Evolutionary conservation across 2,797 vertebrate species (phyloP), one percentile per base, ranked within the genome.

Genomic region (Sphenodon punctatus): DNA sequence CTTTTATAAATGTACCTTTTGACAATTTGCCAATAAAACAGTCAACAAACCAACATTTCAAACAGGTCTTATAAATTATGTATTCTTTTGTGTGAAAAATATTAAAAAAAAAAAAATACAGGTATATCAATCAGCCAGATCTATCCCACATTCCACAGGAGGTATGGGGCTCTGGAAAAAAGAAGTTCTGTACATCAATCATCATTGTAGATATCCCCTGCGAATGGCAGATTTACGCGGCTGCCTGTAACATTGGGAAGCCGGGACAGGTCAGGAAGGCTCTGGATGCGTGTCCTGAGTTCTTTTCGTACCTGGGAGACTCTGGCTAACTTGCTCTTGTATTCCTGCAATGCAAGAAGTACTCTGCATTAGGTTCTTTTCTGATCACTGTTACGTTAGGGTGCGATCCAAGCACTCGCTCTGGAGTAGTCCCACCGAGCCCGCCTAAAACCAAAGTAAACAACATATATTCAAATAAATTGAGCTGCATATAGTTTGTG

Each of bases 281-380:
- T 97, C 95, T 96, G 97, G 85, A 99, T 97, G 81, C 97, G 98
- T 42, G 97, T 97, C 43, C 97, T 97, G 74, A 99, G 97, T 94
- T 99, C 99, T 94, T 99, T 99, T 76, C 98, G 96, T 38, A 99
- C 99, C 90, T 98, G 96, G 89, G 98, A 98, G 85, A 99, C 98
- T 87, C 96, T 96, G 75, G 97, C 97, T 93, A 99, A 95, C 94
- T 99, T 99, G 81, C 96, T 97, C 90, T 99, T 99, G 95, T 99
- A 99, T 82, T 99, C 98, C 99, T 99, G 94, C 30, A 97, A 97
- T 23, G 86, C 32, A 82, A 93, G 82, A 94, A 92, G 45, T 78
- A 91, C 34, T 89, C 74, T 64, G 5, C 0, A 11, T 93, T 75
- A 95, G 78, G 4, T 23, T 49, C 23, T 45, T 34, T 8, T 49